Evolutionary conservation across 2,113 vertebrate genomes (phyloP).

Genomic region (Camelus bactrianus): DNA sequence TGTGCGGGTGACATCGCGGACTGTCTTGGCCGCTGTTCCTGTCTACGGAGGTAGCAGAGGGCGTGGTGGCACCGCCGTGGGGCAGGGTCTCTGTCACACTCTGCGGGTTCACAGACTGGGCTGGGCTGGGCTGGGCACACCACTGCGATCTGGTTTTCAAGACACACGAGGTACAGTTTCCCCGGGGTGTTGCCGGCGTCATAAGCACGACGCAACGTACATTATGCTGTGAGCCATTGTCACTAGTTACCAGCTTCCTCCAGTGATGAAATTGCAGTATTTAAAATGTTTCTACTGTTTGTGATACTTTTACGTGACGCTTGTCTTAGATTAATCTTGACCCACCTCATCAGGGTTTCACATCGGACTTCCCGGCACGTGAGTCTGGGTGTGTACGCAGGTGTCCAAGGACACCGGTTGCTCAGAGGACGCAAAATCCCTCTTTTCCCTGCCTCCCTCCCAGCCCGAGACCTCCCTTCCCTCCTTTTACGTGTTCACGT

Average conservation of each 20-base stretch:
- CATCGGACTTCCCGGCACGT: fast-evolving
- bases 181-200: too few relatives aligned
- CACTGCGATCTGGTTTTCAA: background rate
- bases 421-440: background rate
- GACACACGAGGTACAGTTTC: background rate
- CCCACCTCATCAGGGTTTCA: background rate
- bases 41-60: fast-evolving
- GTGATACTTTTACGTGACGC: background rate
- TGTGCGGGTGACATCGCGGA: fast-evolving
- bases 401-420: fast-evolving
- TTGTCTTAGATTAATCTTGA: background rate
- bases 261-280: background rate
- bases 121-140: too few relatives aligned
- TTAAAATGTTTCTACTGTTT: background rate
- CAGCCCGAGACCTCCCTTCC: background rate
- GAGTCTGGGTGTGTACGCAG: background rate
- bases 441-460: too few relatives aligned
- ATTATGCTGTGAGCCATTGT: background rate
- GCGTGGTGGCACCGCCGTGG: too few relatives aligned
- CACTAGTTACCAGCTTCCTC: background rate
- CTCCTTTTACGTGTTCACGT: too few relatives aligned
- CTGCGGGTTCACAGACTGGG: too few relatives aligned
- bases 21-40: fast-evolving
- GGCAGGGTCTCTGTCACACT: too few relatives aligned
- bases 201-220: too few relatives aligned